Evolutionary conservation across 2,888 invertebrate genomes (phyloP).

Genomic region (Perdita meconis): DNA sequence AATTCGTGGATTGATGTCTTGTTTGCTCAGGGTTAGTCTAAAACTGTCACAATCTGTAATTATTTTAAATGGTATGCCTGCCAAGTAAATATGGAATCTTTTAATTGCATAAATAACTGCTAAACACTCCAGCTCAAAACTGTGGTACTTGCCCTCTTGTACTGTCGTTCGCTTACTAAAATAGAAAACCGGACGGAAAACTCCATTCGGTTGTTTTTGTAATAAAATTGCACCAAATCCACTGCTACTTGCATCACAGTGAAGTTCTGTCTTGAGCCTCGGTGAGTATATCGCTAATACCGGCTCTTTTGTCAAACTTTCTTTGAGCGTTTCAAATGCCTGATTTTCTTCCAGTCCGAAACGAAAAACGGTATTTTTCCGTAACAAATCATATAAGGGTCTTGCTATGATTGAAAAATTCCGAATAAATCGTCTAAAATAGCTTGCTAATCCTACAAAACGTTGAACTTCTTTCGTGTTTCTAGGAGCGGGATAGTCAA

Average conservation of each 20-base stretch:
- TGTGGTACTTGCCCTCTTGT: constrained; percentile 15
- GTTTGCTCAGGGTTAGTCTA: constrained; percentile 56
- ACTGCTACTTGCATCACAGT: constrained; percentile 6
- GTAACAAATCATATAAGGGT: constrained; percentile 26
- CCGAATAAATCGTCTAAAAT: constrained; percentile 43
- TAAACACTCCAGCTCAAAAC: constrained; percentile 15
- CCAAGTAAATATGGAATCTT: constrained; percentile 73
- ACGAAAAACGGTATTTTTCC: constrained; percentile 14
- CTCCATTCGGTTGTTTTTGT: constrained; percentile 6
- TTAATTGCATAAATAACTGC: constrained; percentile 59
- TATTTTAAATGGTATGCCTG: constrained; percentile 68
- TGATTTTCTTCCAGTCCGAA: neutral
- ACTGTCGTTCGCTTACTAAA: neutral
- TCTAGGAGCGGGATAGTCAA: too few relatives aligned
- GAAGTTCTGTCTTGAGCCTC: neutral
- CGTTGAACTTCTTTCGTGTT: neutral
- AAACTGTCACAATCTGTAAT: constrained; percentile 74
- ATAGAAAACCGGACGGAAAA: constrained; percentile 2
- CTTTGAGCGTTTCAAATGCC: too few relatives aligned
- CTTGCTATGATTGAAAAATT: constrained; percentile 11
- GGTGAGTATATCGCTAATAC: constrained; percentile 8
- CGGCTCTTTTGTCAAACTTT: constrained; percentile 25
- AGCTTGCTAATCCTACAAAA: constrained; percentile 35
- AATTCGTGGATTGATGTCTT: constrained; percentile 12
- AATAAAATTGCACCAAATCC: constrained; percentile 3